These are phyloP conservation scores for Archips crataeganus DNA, from an alignment of 2,888 invertebrate genomes.

Conservation along the genomic window DNA sequence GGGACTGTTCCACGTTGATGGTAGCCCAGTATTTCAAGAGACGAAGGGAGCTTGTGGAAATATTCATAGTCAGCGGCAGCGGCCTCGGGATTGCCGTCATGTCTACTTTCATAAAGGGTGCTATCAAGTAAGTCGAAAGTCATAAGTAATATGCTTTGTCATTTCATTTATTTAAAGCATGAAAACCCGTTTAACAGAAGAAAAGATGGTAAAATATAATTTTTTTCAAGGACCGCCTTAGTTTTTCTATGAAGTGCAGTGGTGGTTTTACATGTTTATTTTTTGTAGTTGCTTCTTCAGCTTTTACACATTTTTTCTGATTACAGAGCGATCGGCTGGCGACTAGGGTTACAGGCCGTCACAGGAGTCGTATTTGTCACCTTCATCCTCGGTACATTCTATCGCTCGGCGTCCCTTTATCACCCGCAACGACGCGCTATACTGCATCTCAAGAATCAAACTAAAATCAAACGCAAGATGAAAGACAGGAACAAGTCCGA, in stretches of 20 bases:
- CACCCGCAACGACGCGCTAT: conserved; percentile 95
- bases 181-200: no score
- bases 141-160: not conserved
- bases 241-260: no score
- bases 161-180: no score
- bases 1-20: conserved; percentile 95
- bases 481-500: conserved; percentile 92
- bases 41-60: conserved; percentile 93
- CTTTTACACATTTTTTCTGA: not conserved
- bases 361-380: conserved; percentile 94
- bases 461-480: conserved; percentile 90
- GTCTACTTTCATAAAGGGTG: conserved; percentile 92
- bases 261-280: not conserved
- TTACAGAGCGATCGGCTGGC: conserved; percentile 92
- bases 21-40: conserved; percentile 96
- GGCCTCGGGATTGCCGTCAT: conserved; percentile 94
- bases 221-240: no score
- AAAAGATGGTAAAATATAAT: no score
- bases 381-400: conserved; percentile 94
- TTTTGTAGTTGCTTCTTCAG: not conserved
- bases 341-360: conserved; percentile 93
- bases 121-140: conserved; percentile 88
- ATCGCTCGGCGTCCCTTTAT: conserved; percentile 94
- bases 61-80: conserved; percentile 94
- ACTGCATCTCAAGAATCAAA: conserved; percentile 94